Evolutionary conservation across 2,888 invertebrate genomes (phyloP), one percentile per base, ranked within the genome.

Genomic region (Drosophila austrosaltans): DNA sequence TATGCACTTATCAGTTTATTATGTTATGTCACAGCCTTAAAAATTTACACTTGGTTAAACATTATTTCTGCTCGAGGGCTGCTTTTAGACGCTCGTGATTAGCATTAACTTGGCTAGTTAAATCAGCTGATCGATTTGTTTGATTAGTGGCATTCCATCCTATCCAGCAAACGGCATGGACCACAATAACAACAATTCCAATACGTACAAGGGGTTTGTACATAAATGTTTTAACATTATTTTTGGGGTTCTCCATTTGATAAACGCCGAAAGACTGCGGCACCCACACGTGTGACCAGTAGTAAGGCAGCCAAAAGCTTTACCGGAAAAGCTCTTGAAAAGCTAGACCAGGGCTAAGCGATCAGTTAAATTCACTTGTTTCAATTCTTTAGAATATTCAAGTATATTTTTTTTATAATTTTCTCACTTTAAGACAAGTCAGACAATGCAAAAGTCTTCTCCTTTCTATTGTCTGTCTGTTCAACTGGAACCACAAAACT

Each of bases 131-230:
- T 39, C 48, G 48, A 48, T 56, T 66, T 40, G 67, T 78, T 16
- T 77, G 69, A 0, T 36, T 36, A 36, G 72, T 77, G 22, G 73
- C 72, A 53, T 62, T 82, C 89, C 83, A 89, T 6, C 88, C 83
- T 10, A 84, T 12, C 88, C 88, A 83, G 32, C 75, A 85, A 5
- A 77, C 60, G 1, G 88, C 72, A 40, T 83, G 83, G 25, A 89
- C 72, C 16, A 89, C 75, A 53, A 89, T 39, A 40, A 83, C 88
- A 22, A 77, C 89, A 6, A 82, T 62, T 7, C 88, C 83, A n/a
- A 83, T 89, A n/a, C 83, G 86, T 28, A 75, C 57, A 61, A 86
- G 80, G 5, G 83, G 89, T 16, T 58, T 85, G 16, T 75, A 66
- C 0, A 73, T 56, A 12, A 81, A 71, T 39, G 59, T 63, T 57